Evolutionary conservation across 2,888 invertebrate genomes (phyloP).

Genomic region (Microdon myrmicae): DNA sequence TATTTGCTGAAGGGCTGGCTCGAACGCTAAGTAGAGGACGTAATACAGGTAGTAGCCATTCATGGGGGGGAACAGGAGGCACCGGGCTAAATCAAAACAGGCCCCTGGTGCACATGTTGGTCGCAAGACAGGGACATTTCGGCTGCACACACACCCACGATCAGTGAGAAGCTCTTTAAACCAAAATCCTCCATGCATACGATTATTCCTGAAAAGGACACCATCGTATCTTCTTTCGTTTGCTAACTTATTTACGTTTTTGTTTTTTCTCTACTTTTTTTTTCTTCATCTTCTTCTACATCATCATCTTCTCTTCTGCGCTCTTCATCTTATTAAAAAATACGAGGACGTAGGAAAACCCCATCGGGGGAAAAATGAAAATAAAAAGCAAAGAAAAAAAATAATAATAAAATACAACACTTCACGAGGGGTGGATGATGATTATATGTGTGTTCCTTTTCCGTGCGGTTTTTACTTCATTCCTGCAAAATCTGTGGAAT

Average conservation of each 20-base stretch:
- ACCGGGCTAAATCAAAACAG: too few relatives aligned
- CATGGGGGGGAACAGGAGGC: too few relatives aligned
- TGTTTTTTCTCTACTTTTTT: background rate
- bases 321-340: slow-evolving; percentile 51
- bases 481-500: slow-evolving; percentile 46
- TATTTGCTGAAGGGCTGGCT: too few relatives aligned
- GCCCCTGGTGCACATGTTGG: too few relatives aligned
- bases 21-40: too few relatives aligned
- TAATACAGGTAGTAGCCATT: too few relatives aligned
- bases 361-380: too few relatives aligned
- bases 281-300: slow-evolving; percentile 24
- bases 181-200: slow-evolving; percentile 44
- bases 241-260: slow-evolving; percentile 12
- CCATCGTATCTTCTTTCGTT: slow-evolving; percentile 28
- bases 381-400: slow-evolving; percentile 37
- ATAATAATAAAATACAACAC: slow-evolving; percentile 23
- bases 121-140: too few relatives aligned
- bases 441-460: slow-evolving; percentile 36
- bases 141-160: too few relatives aligned
- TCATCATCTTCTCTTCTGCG: slow-evolving; percentile 35
- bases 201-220: slow-evolving; percentile 47
- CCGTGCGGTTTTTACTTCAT: slow-evolving; percentile 28
- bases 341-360: slow-evolving; percentile 40
- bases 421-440: slow-evolving; percentile 41
- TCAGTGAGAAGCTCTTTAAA: slow-evolving; percentile 16